Conservation (phyloP, 1,140 invertebrate genomes). For the Lerema accius region DNA sequence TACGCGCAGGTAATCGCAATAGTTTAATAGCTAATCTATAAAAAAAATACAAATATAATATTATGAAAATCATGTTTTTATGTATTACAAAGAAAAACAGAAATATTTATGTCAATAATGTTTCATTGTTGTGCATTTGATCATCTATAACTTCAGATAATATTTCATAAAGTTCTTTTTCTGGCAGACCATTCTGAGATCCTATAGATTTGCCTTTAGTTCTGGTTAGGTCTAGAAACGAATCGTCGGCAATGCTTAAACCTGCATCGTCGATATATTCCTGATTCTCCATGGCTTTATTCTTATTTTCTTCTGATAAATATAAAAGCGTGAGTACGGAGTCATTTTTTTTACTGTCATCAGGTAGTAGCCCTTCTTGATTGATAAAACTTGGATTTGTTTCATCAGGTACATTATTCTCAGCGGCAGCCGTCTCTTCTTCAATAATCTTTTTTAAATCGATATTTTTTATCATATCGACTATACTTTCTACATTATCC, state of each 20-base stretch:
- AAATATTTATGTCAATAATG: too few relatives aligned
- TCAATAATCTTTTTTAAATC: constrained; percentile 47
- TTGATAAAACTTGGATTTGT: constrained; percentile 6
- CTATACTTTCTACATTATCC: constrained; percentile 28
- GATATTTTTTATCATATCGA: constrained; percentile 43
- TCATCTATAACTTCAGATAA: constrained; percentile 47
- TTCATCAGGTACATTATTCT: constrained; percentile 11
- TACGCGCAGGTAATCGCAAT: too few relatives aligned
- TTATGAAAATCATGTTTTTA: too few relatives aligned
- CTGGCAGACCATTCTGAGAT: constrained; percentile 28
- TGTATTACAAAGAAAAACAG: constrained; percentile 1
- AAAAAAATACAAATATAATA: too few relatives aligned
- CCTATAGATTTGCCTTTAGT: constrained; percentile 28
- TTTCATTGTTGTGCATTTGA: constrained; percentile 24
- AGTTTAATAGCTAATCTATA: too few relatives aligned
- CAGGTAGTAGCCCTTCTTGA: constrained; percentile 10
- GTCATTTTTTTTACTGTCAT: constrained; percentile 38
- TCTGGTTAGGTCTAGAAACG: constrained; percentile 49
- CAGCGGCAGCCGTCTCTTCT: constrained; percentile 33
- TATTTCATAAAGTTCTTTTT: constrained; percentile 45
- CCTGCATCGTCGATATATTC: constrained; percentile 8
- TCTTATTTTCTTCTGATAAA: constrained; percentile 48
- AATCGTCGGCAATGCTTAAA: constrained; percentile 40
- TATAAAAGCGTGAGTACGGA: constrained; percentile 47
- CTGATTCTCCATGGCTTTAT: constrained; percentile 13